Evolutionary conservation across 2,113 vertebrate genomes (phyloP).

Genomic region (Microcebus jonahi): DNA sequence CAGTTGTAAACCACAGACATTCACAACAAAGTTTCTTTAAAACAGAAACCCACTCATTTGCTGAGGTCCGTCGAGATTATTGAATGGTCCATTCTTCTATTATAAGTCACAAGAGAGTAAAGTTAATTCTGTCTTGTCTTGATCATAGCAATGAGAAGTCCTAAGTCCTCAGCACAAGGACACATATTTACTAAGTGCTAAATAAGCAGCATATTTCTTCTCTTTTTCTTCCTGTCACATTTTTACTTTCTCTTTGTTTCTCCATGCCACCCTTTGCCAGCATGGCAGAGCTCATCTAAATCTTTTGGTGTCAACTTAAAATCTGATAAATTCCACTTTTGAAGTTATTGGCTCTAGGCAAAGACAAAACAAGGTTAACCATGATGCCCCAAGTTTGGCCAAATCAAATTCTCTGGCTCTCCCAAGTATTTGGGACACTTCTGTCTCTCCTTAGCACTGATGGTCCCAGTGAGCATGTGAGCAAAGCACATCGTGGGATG

Average conservation of each 20-base stretch:
- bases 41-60: neutral
- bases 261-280: neutral
- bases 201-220: neutral
- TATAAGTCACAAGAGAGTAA: neutral
- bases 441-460: neutral
- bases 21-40: neutral
- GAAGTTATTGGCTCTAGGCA: neutral
- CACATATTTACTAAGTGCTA: neutral
- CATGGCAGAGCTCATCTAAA: neutral
- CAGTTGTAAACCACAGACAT: neutral
- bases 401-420: neutral
- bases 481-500: neutral
- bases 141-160: neutral
- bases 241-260: neutral
- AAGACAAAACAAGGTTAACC: neutral
- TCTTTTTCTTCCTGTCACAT: neutral
- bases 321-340: neutral
- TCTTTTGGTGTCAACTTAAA: slow-evolving; percentile 7
- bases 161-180: too few relatives aligned
- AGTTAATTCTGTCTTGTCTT: neutral
- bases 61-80: neutral
- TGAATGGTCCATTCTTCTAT: neutral
- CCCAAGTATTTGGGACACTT: neutral
- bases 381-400: neutral
- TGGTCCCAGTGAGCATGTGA: neutral